A percentile compares a stretch with the other conserved stretches of the same genome.
Evolutionary conservation across 2,797 vertebrate genomes (phyloP).

Genomic region (Bryconaethiops microstoma): DNA sequence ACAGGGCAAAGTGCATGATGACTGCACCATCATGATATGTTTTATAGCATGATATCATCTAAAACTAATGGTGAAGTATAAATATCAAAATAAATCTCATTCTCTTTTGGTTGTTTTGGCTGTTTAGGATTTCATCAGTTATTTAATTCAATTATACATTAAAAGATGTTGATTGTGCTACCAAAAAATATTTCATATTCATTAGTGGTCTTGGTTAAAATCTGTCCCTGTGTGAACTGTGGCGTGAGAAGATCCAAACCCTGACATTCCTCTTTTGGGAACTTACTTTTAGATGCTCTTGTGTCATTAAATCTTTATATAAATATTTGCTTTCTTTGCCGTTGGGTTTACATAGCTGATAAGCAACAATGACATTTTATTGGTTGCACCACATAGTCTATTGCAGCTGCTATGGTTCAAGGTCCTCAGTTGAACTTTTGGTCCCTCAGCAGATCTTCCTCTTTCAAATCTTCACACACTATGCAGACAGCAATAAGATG

Average conservation of each 20-base stretch:
- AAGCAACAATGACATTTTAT: constrained; percentile 7
- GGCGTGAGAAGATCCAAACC: background rate
- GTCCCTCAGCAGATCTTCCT: background rate
- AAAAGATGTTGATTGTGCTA: background rate
- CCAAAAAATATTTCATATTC: background rate
- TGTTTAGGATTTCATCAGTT: background rate
- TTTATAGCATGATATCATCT: constrained; percentile 16
- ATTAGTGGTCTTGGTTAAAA: background rate
- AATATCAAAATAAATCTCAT: background rate
- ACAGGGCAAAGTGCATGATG: constrained; percentile 53
- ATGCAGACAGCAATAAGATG: background rate
- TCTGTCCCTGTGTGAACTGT: background rate
- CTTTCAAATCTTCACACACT: background rate
- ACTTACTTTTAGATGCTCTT: background rate
- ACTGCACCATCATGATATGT: background rate
- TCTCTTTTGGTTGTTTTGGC: background rate
- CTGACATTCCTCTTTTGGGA: background rate
- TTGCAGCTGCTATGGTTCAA: constrained; percentile 47
- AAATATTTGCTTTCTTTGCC: constrained; percentile 8
- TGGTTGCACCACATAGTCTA: background rate
- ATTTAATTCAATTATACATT: background rate
- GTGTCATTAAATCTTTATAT: constrained; percentile 2
- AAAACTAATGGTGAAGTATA: background rate
- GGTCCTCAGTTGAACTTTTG: constrained; percentile 51
- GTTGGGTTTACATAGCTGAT: background rate